Conservation (phyloP, 2,888 invertebrate species). For the Eugnorisma glareosa region DNA sequence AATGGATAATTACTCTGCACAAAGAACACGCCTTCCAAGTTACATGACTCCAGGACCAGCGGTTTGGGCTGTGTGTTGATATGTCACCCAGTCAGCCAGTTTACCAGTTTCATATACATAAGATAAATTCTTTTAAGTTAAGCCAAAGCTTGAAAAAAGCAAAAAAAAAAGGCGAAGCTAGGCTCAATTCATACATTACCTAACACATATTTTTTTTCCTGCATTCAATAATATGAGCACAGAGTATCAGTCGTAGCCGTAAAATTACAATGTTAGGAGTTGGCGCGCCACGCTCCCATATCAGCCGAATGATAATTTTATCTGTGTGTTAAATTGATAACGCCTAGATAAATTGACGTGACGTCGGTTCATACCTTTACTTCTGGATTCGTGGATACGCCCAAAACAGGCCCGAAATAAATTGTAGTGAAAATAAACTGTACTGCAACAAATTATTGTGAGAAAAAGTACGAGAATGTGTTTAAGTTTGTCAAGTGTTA, state of each 20-base stretch:
- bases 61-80: too few relatives aligned
- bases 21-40: too few relatives aligned
- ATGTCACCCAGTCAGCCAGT: too few relatives aligned
- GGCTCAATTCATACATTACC: not conserved
- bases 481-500: not conserved
- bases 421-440: constrained; percentile 6
- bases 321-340: constrained; percentile 80
- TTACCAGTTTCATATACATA: too few relatives aligned
- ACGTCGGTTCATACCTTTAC: constrained; percentile 68
- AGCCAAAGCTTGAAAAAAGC: too few relatives aligned
- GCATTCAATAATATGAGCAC: constrained; percentile 21
- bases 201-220: not conserved
- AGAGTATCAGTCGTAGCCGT: constrained; percentile 48
- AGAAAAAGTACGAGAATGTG: too few relatives aligned
- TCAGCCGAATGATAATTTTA: constrained; percentile 81
- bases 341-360: constrained; percentile 77
- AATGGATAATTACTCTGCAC: too few relatives aligned
- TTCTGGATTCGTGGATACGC: constrained; percentile 57
- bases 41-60: too few relatives aligned
- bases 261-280: constrained; percentile 51
- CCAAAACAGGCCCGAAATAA: constrained; percentile 56
- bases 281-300: constrained; percentile 70
- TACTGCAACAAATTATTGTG: not conserved
- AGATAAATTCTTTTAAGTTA: not conserved
- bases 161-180: too few relatives aligned